These are phyloP conservation scores for Hydrolagus affinis DNA, from an alignment of 2,113 vertebrate species.

Conservation along the genomic window DNA sequence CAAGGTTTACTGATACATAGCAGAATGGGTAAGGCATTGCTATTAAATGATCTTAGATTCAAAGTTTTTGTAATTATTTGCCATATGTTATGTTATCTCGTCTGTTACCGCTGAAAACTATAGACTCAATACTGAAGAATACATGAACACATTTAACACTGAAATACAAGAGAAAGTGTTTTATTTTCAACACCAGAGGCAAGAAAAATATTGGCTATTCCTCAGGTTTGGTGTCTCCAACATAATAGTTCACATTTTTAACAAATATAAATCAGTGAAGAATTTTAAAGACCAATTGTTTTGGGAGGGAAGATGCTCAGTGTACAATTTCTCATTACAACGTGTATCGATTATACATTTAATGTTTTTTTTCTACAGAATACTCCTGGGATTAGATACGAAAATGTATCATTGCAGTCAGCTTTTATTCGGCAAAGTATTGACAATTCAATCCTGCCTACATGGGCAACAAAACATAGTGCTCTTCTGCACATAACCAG, in stretches of 20 bases:
- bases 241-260: not conserved
- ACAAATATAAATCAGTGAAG: not conserved
- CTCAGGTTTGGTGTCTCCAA: not conserved
- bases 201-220: not conserved
- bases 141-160: not conserved
- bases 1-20: too few species aligned
- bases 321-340: slow-evolving; percentile 19
- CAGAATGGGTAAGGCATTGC: too few species aligned
- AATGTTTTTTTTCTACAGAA: slow-evolving; percentile 4
- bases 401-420: not conserved
- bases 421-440: not conserved
- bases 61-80: too few species aligned
- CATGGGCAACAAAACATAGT: not conserved
- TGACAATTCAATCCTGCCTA: not conserved
- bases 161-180: not conserved
- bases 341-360: not conserved
- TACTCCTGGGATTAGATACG: not conserved
- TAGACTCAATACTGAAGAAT: not conserved
- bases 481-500: not conserved
- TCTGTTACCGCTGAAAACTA: not conserved
- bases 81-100: too few species aligned
- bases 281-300: not conserved
- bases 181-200: not conserved
- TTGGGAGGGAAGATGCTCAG: not conserved
- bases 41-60: too few species aligned